These are phyloP conservation scores for Oreochromis niloticus DNA, from an alignment of 2,113 vertebrate genomes.

Conservation along the genomic window DNA sequence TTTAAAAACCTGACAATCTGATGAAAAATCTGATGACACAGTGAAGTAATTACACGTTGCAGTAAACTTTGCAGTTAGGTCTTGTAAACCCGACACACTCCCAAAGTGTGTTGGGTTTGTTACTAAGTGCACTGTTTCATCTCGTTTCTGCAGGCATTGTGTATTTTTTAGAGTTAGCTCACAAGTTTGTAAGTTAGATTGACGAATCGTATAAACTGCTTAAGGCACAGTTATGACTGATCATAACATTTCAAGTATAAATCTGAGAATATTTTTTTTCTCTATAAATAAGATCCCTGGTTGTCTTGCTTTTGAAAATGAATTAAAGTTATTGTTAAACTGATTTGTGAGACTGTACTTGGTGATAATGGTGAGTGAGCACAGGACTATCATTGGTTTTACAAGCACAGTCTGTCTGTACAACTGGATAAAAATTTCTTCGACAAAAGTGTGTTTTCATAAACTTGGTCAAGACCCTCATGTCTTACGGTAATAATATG, in stretches of 20 bases:
- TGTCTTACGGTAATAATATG: neutral
- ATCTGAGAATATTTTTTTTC: neutral
- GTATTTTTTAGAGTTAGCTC: neutral
- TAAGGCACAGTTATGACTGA: neutral
- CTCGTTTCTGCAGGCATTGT: neutral
- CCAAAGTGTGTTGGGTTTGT: neutral
- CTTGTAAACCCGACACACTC: neutral
- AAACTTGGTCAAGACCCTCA: neutral
- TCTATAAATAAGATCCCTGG: neutral
- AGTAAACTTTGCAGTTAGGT: neutral
- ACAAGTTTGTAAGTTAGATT: neutral
- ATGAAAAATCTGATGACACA: neutral
- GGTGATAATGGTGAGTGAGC: neutral
- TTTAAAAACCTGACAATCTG: neutral
- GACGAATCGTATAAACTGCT: neutral
- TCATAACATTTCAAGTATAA: neutral
- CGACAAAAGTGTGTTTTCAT: neutral
- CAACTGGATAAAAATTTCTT: neutral
- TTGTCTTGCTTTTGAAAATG: neutral
- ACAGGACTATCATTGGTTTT: neutral
- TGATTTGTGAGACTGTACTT: neutral
- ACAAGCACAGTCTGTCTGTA: neutral
- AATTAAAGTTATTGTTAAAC: neutral
- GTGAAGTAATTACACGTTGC: neutral
- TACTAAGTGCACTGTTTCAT: neutral